Conservation (phyloP, 2,888 invertebrate genomes). For the Leptopilina syphax region DNA sequence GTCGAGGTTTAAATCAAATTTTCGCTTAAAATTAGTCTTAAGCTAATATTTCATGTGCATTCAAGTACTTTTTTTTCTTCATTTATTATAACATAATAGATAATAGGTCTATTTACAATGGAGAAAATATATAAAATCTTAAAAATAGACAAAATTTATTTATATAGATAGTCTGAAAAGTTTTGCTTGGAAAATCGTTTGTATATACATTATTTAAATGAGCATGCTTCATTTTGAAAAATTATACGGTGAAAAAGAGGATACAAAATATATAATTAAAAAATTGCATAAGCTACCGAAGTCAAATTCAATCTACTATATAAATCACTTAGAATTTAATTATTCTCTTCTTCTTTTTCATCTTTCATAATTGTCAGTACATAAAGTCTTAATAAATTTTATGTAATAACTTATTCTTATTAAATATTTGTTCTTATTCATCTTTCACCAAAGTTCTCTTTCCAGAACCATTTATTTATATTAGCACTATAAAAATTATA, state of each 20-base stretch:
- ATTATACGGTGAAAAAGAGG: neutral
- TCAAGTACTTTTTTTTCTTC: constrained; percentile 66
- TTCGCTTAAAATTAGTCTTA: constrained; percentile 53
- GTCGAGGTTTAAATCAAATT: constrained; percentile 49
- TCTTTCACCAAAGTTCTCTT: constrained; percentile 16
- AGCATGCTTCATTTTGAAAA: constrained; percentile 36
- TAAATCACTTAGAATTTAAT: neutral
- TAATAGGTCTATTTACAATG: constrained; percentile 71
- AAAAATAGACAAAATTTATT: constrained; percentile 56
- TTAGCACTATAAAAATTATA: constrained; percentile 41
- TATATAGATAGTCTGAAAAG: constrained; percentile 22
- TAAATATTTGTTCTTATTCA: constrained; percentile 27
- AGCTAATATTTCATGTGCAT: constrained; percentile 59
- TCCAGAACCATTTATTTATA: constrained; percentile 3
- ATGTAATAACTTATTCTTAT: constrained; percentile 39
- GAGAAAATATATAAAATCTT: constrained; percentile 67
- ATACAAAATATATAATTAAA: neutral
- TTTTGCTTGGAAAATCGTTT: constrained; percentile 28
- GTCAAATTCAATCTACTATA: constrained; percentile 1
- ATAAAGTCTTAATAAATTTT: constrained; percentile 23
- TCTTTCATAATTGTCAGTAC: constrained; percentile 12
- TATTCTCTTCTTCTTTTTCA: neutral
- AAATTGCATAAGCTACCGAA: neutral
- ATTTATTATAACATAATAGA: constrained; percentile 68
- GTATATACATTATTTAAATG: constrained; percentile 21